Evolutionary conservation across 2,888 invertebrate species (phyloP).

Genomic region (Leptopilina myrica): DNA sequence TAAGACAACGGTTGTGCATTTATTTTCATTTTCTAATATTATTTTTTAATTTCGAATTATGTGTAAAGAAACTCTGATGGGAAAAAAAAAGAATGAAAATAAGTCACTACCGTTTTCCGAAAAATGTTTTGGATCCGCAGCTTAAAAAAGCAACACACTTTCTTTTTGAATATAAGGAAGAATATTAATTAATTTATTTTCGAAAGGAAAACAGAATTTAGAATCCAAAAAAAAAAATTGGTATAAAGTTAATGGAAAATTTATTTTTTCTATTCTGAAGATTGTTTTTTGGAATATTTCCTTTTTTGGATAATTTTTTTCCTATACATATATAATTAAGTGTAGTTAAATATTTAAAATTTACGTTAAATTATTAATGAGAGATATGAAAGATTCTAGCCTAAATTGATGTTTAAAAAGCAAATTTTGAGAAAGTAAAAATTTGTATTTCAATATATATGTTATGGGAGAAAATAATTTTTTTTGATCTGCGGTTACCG

Average conservation of each 20-base stretch:
- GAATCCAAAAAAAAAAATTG: neutral
- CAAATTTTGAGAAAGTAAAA: neutral
- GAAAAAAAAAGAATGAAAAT: slow-evolving; percentile 12
- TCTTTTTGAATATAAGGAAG: slow-evolving; percentile 13
- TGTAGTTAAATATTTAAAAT: too few relatives aligned
- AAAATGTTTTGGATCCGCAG: slow-evolving; percentile 38
- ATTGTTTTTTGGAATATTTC: too few relatives aligned
- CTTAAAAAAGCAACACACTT: slow-evolving; percentile 18
- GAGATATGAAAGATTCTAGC: too few relatives aligned
- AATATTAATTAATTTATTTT: slow-evolving; percentile 37
- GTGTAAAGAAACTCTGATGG: slow-evolving; percentile 7
- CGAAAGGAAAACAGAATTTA: neutral
- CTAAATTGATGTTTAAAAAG: too few relatives aligned
- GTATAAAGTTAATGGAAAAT: too few relatives aligned
- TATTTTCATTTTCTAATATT: neutral
- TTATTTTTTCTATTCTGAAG: too few relatives aligned
- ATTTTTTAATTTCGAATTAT: slow-evolving; percentile 5
- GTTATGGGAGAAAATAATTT: slow-evolving; percentile 36
- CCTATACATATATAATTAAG: too few relatives aligned
- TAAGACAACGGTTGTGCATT: neutral
- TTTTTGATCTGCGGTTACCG: slow-evolving; percentile 61
- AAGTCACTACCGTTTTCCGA: slow-evolving; percentile 50
- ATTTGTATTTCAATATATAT: slow-evolving; percentile 1
- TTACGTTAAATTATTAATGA: too few relatives aligned
- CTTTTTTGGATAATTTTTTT: too few relatives aligned